Evolutionary conservation across 2,797 vertebrate species (phyloP), one percentile per base, ranked within the genome.

Genomic region (Squalus acanthias): DNA sequence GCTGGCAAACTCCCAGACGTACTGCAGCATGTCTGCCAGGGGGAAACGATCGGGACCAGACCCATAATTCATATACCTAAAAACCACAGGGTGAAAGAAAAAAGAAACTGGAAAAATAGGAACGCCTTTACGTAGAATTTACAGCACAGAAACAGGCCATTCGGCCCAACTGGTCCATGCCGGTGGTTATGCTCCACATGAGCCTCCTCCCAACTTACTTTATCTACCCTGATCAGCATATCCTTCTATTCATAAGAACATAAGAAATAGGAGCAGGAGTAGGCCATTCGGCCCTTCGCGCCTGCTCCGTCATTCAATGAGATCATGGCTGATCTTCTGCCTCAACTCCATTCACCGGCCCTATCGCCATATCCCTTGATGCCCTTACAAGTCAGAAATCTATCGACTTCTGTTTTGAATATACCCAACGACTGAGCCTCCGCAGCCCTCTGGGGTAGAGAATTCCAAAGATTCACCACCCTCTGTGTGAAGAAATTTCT

Each of bases 11-110:
- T 99, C 99, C 26, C 99, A 97, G 50, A 99, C 98, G 0, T 99
- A 99, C 97, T 99, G 99, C 96, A 99, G 97, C 99, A 99, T 99
- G 97, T 99, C 99, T 0, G 98, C 98, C 74, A 99, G 98, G 0
- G 99, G 99, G 50, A 99, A 99, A 96, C 98, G 99, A 60, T 97
- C 96, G 0, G 98, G 98, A 33, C 99, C 99, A 0, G 99, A 99
- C 97, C 99, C 99, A 0, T 99, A 99, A 89, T 98, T 98, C 97
- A 98, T 98, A 96, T 99, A 99, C 97, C 99, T 99, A 96, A 0
- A 1, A 50, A 63, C 13, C 39, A 17, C 26, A n/a, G 3, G 6
- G 57, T 57, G 53, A 57, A 57, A 57, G 9, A 72, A 88, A 87
- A 89, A 46, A 96, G 15, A 46, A 29, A 26, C 13, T 17, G 79